Base-by-base conservation (phyloP, 2,797 vertebrate genomes). In the Nyctibius grandis region DNA sequence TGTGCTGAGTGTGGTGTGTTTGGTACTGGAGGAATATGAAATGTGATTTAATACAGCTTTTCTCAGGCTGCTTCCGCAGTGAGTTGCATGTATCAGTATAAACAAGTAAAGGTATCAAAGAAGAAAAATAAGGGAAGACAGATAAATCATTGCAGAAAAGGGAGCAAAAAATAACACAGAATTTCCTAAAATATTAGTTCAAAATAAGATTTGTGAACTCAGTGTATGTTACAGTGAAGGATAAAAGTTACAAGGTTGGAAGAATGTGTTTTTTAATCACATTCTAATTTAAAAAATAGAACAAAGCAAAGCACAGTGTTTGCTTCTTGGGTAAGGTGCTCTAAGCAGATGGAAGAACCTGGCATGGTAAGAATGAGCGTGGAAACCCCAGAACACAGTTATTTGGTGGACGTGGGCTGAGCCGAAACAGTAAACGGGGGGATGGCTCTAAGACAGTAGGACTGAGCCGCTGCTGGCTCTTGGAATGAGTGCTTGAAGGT, bases 401-500 rank as follows among this genome's bases (percentile, higher is more conserved):
- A n/a, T 18, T 36, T 51, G 72, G 34, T 74, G 53, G 64, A 3
- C 7, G 2, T 4, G 15, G 56, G 36, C 5, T 80, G 64, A 91
- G 64, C 31, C 20, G 15, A 38, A 63, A 50, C 40, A 40, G 42
- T 44, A 54, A 40, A 3, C 9, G 10, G 44, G 57, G 42, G 19
- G 28, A 38, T 77, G 5, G 1, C 11, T 31, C 18, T 26, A 20
- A 44, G 51, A 16, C 38, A 29, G 34, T 3, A 34, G 45, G 33
- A 6, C 59, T 51, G 69, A 65, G 60, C 15, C 40, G 10, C 14
- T 73, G 51, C 59, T 82, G 67, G 21, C 68, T 79, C 22, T 13
- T 22, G 36, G 50, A 47, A 23, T 5, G 33, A 60, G 23, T 13
- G 3, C 8, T 50, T 0, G 0, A 48, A 74, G 56, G 53, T 38